phyloP scores from a whole-genome alignment of 2,113 vertebrate genomes.

The Rana temporaria region DNA sequence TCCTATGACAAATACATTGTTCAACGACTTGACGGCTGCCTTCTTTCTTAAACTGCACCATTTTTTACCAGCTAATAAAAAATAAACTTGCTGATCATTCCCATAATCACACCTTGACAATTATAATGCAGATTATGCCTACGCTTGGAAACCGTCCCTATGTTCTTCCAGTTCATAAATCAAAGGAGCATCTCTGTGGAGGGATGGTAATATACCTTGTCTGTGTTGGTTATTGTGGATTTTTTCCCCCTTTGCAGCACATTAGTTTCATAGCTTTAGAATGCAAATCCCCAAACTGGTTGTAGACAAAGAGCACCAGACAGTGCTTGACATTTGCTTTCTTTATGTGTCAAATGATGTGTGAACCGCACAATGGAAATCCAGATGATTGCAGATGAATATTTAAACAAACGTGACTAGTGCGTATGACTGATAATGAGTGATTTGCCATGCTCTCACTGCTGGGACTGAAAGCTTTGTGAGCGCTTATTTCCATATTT shows the following conservation, averaged over 20 bases:
- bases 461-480: slow-evolving; percentile 51
- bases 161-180: slow-evolving; percentile 66
- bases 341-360: slow-evolving; percentile 61
- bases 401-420: slow-evolving; percentile 63
- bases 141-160: slow-evolving; percentile 69
- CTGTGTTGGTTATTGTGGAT: slow-evolving; percentile 21
- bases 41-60: slow-evolving; percentile 52
- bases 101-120: slow-evolving; percentile 68
- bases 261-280: slow-evolving; percentile 54
- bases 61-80: slow-evolving; percentile 51
- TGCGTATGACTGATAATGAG: slow-evolving; percentile 60
- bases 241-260: slow-evolving; percentile 48
- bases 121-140: slow-evolving; percentile 71
- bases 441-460: slow-evolving; percentile 60
- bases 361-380: slow-evolving; percentile 66
- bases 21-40: slow-evolving; percentile 1
- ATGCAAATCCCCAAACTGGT: slow-evolving; percentile 57
- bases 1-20: slow-evolving; percentile 1
- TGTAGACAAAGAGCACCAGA: slow-evolving; percentile 58
- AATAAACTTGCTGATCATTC: slow-evolving; percentile 73
- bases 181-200: slow-evolving; percentile 56
- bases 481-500: slow-evolving; percentile 57
- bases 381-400: slow-evolving; percentile 61
- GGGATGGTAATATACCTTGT: slow-evolving; percentile 48
- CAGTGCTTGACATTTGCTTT: slow-evolving; percentile 60